These are phyloP conservation scores for Radopholus similis DNA, from an alignment of 1,140 invertebrate genomes.

Conservation along the genomic window DNA sequence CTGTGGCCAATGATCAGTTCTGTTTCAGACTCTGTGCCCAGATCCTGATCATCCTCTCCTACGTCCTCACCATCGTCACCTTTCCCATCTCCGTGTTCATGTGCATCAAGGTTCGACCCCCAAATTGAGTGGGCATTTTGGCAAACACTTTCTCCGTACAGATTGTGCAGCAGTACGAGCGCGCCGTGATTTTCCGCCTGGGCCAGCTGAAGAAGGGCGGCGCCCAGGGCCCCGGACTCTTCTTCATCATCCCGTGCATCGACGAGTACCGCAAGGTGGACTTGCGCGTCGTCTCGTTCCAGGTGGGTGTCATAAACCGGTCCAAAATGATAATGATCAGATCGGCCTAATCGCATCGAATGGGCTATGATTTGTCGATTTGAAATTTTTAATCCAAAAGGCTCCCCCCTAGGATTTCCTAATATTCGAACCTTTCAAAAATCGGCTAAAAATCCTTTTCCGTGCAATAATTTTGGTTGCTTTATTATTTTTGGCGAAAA, in stretches of 20 bases:
- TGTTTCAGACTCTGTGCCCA: conserved; percentile 7
- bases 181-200: conserved; percentile 66
- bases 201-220: conserved; percentile 64
- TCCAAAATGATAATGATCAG: too few species aligned
- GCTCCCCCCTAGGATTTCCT: too few species aligned
- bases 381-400: too few species aligned
- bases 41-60: conserved; percentile 75
- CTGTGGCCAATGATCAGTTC: background rate
- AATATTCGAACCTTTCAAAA: too few species aligned
- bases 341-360: too few species aligned
- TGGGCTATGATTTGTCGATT: too few species aligned
- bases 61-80: conserved; percentile 77
- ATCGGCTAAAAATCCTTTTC: too few species aligned
- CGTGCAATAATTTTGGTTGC: too few species aligned
- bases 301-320: conserved; percentile 68
- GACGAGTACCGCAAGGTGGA: conserved; percentile 80
- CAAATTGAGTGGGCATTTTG: background rate
- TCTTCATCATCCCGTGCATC: conserved; percentile 81
- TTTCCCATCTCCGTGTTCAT: conserved; percentile 88
- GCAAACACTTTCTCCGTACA: background rate
- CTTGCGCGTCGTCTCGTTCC: conserved; percentile 64
- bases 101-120: conserved; percentile 79
- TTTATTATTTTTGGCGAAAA: too few species aligned
- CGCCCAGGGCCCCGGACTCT: conserved; percentile 67
- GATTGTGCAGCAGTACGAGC: conserved; percentile 60